Evolutionary conservation across 2,888 invertebrate species (phyloP), one percentile per base, ranked within the genome.

Genomic region (Ypsolopha sequella): DNA sequence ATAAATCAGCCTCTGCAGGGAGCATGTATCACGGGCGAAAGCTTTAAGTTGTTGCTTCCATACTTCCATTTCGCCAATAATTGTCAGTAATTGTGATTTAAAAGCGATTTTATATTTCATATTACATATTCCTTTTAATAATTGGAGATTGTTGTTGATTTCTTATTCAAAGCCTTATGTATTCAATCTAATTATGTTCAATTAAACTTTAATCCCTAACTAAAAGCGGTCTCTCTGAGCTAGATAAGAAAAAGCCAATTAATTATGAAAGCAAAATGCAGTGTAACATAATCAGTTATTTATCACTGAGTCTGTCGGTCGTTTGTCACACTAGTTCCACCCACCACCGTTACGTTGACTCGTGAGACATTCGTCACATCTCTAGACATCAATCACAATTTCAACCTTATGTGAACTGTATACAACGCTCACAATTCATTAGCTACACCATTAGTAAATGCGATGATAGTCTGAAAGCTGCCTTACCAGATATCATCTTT

Each of bases 221-320:
- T 24, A 3, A 24, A 24, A 24, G 4, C 24, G 24, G 24, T 24
- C 24, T 24, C 24, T 24, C 24, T 24, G 24, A 24, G 60, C 62
- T 65, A 73, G 76, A 79, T 81, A 80, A 68, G 71, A 36, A 66
- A 67, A 66, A 74, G 75, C 77, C 77, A 76, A 80, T 82, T 85
- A 85, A 82, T 84, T 68, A 48, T 38, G 36, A 77, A 73, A 61
- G 76, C 76, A 75, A 82, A 82, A 81, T 76, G 74, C 72, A 75
- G 73, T 76, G 82, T 80, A 84, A 81, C 76, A 79, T 75, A 81
- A 84, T 85, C 82, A 82, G 85, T 80, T 82, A 85, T 85, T 85
- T 84, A 86, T 86, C 82, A 82, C 73, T 65, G 69, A 67, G 76
- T 78, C 73, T 81, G 80, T 67, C 68, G 70, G 76, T 77, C 82